phyloP scores from a whole-genome alignment of 2,888 invertebrate species.

The Eupithecia dodoneata region DNA sequence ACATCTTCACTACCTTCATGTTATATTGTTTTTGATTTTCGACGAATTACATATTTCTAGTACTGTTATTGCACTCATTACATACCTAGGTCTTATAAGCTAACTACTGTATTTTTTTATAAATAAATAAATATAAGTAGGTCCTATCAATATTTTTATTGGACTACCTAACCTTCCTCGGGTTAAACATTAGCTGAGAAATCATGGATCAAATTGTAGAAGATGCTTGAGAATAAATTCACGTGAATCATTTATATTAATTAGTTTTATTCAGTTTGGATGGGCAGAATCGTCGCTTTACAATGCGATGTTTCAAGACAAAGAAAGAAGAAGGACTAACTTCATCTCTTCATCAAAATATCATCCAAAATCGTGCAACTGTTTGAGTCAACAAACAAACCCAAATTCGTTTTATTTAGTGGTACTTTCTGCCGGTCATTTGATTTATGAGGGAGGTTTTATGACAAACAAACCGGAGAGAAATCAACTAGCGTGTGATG shows the following conservation, averaged over 20 bases:
- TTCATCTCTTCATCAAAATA: background rate
- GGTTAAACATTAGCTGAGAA: background rate
- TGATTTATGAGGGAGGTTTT: slow-evolving; percentile 19
- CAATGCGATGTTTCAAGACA: too few relatives aligned
- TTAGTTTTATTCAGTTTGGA: background rate
- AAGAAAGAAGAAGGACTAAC: too few relatives aligned
- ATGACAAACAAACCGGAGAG: background rate
- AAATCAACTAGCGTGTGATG: background rate
- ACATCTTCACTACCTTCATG: background rate
- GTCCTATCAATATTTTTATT: background rate
- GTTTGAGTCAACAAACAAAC: background rate
- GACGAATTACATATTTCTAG: too few relatives aligned
- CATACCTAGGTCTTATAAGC: background rate
- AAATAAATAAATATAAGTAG: background rate
- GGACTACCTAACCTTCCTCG: background rate
- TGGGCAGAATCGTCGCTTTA: background rate
- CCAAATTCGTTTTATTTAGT: background rate
- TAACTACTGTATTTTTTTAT: too few relatives aligned
- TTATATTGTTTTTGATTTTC: background rate
- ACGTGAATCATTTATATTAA: background rate
- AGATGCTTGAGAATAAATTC: too few relatives aligned
- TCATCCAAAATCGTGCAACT: background rate
- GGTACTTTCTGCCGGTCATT: slow-evolving; percentile 33
- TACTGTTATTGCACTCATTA: background rate
- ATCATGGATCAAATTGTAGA: too few relatives aligned